These are phyloP conservation scores for Adoxophyes honmai DNA, from an alignment of 1,140 invertebrate genomes.

Conservation along the genomic window DNA sequence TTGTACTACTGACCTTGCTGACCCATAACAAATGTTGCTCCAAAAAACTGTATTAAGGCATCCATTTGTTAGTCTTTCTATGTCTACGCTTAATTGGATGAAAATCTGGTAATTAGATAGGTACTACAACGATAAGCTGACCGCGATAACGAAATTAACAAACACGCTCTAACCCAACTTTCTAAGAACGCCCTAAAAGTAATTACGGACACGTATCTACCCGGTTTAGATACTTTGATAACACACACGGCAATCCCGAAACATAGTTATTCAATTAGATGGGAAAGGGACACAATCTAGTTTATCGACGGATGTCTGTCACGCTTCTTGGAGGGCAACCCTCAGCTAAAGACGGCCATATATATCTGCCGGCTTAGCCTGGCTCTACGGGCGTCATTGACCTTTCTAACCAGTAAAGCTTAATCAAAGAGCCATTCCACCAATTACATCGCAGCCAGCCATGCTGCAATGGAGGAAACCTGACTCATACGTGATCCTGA, in stretches of 20 bases:
- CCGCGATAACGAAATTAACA: no score
- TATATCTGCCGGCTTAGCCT: conserved; percentile 11
- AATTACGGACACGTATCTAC: no score
- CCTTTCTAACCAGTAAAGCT: conserved; percentile 2
- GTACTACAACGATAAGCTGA: no score
- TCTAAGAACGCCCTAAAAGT: no score
- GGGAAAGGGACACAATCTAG: conserved; percentile 7
- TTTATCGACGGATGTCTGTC: conserved; percentile 9
- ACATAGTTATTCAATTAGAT: conserved; percentile 15
- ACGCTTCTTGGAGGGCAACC: conserved; percentile 1
- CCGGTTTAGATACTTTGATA: no score
- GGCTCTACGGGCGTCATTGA: conserved; percentile 1
- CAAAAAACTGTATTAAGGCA: no score
- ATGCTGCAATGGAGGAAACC: not conserved
- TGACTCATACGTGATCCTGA: not conserved
- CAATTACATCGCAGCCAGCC: not conserved
- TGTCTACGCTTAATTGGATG: no score
- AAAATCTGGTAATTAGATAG: no score
- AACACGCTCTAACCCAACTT: no score
- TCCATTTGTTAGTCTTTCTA: no score
- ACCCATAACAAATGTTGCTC: no score
- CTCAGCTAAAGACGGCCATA: conserved; percentile 14
- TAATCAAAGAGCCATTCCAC: conserved; percentile 9
- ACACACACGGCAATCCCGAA: conserved; percentile 10
- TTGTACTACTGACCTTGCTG: no score